Evolutionary conservation across 2,113 vertebrate genomes (phyloP).

Genomic region (Poecilia latipinna): DNA sequence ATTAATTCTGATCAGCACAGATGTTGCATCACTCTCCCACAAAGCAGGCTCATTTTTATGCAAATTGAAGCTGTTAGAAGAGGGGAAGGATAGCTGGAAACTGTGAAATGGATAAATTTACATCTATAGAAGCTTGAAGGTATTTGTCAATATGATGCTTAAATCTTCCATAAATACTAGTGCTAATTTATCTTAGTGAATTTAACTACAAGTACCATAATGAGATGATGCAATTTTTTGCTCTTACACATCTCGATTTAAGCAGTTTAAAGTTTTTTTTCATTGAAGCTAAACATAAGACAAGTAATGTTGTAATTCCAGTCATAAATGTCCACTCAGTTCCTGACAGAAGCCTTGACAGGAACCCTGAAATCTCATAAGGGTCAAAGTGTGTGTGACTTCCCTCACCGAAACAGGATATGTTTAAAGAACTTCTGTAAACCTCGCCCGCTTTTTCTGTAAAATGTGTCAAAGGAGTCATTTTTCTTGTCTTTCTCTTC

Average conservation of each 20-base stretch:
- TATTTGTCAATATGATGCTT: conserved; percentile 33
- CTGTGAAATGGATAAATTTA: conserved; percentile 52
- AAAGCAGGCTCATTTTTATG: conserved; percentile 79
- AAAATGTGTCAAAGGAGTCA: conserved; percentile 69
- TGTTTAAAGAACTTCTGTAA: conserved; percentile 66
- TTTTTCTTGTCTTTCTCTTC: conserved; percentile 53
- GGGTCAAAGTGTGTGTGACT: conserved; percentile 63
- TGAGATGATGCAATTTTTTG: conserved; percentile 4
- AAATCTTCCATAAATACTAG: neutral
- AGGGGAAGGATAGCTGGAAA: conserved; percentile 52
- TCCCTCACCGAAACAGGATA: conserved; percentile 75
- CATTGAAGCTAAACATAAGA: conserved; percentile 26
- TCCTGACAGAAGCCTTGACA: conserved; percentile 66
- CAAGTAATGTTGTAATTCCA: conserved; percentile 10
- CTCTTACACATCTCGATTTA: neutral
- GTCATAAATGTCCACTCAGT: conserved; percentile 42
- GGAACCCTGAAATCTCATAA: conserved; percentile 68
- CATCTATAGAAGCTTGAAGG: conserved; percentile 32
- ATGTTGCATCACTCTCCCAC: conserved; percentile 77
- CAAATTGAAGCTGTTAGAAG: conserved; percentile 72
- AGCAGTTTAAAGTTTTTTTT: neutral
- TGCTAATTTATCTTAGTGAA: conserved; percentile 1
- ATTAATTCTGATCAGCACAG: conserved; percentile 84
- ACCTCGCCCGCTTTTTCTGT: conserved; percentile 51
- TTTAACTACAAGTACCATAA: conserved; percentile 10